These are phyloP conservation scores for Synergus laeviventris DNA, from an alignment of 2,888 invertebrate genomes.

Conservation along the genomic window DNA sequence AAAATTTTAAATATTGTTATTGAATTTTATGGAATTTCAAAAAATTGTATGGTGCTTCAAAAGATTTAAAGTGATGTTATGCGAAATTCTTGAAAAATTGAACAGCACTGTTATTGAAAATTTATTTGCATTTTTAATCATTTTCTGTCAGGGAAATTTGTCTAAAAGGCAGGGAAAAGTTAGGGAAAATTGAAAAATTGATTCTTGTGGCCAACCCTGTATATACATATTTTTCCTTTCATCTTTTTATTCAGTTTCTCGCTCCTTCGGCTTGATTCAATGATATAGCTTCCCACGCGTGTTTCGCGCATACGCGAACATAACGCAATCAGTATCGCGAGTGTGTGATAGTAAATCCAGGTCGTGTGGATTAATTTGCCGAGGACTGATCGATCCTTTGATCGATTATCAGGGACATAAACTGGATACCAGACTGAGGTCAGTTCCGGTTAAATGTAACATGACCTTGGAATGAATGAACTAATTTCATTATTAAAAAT, in stretches of 20 bases:
- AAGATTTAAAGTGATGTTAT: too few relatives aligned
- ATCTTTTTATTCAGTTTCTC: background rate
- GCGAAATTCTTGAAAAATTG: too few relatives aligned
- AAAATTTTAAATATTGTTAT: too few relatives aligned
- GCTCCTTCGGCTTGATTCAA: background rate
- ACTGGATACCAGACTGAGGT: slow-evolving; percentile 35
- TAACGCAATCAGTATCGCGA: slow-evolving; percentile 11
- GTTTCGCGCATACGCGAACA: slow-evolving; percentile 2
- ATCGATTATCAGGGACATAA: slow-evolving; percentile 25
- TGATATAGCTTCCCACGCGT: slow-evolving; percentile 43
- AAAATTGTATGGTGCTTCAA: too few relatives aligned
- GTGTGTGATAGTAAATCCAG: slow-evolving; percentile 16
- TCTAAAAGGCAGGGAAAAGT: too few relatives aligned
- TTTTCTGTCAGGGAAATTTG: too few relatives aligned
- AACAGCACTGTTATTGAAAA: too few relatives aligned
- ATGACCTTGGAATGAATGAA: background rate
- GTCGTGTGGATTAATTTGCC: slow-evolving; percentile 36
- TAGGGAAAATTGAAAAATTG: too few relatives aligned
- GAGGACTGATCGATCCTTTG: slow-evolving; percentile 12
- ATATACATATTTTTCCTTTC: background rate
- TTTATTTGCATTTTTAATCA: too few relatives aligned
- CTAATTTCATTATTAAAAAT: too few relatives aligned
- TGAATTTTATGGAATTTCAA: too few relatives aligned
- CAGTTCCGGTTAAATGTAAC: slow-evolving; percentile 9
- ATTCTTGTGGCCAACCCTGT: too few relatives aligned